Conservation (phyloP, 1,140 invertebrate species). For the Dreissena rostriformis region DNA sequence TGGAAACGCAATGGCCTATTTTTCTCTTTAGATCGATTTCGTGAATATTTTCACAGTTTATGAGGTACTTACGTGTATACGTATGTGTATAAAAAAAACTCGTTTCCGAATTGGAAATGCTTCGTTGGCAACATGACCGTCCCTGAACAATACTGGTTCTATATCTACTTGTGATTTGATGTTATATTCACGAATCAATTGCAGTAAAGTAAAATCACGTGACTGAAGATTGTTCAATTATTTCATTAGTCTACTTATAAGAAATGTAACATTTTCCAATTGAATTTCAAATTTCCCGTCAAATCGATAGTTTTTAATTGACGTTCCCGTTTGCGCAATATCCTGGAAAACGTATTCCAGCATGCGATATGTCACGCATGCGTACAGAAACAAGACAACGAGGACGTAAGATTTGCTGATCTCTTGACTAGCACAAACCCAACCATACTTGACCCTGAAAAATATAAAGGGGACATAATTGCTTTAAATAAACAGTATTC, state of each 20-base stretch:
- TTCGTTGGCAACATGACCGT: background rate
- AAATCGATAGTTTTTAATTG: background rate
- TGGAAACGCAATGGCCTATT: conserved; percentile 77
- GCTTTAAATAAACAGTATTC: no score
- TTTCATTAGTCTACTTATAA: conserved; percentile 10
- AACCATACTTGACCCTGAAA: conserved; percentile 10
- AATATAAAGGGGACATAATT: no score
- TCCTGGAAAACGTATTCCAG: conserved; percentile 10
- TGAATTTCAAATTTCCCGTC: conserved; percentile 22
- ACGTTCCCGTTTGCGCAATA: background rate
- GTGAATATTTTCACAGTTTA: conserved; percentile 75
- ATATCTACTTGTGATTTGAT: background rate
- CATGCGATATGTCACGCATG: conserved; percentile 41
- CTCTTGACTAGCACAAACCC: conserved; percentile 1
- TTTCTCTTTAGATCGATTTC: conserved; percentile 70
- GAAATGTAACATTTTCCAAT: background rate
- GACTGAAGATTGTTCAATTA: background rate
- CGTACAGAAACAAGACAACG: conserved; percentile 28
- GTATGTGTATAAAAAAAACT: conserved; percentile 8
- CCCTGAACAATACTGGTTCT: background rate
- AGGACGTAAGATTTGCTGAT: conserved; percentile 25
- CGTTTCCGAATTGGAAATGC: background rate
- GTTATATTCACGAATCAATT: background rate
- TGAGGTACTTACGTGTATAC: no score
- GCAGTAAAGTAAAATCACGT: background rate